These are phyloP conservation scores for Platysteira castanea DNA, from an alignment of 2,113 vertebrate species.

Conservation along the genomic window DNA sequence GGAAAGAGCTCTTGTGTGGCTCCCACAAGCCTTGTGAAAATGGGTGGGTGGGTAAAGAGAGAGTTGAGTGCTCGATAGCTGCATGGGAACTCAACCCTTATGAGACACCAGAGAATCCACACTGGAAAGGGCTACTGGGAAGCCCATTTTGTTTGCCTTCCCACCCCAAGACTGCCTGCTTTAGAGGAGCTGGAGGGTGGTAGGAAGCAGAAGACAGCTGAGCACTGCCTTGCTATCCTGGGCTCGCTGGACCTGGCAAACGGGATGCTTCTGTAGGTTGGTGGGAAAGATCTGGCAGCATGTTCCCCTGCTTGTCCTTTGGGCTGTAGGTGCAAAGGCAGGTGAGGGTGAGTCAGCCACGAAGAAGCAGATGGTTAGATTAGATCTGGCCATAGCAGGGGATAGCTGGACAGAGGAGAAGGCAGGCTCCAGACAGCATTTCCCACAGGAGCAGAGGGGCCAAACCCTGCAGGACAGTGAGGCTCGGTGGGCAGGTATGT, in stretches of 20 bases:
- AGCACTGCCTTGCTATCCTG: accelerated
- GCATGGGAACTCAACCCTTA: background rate
- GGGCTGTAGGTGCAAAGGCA: background rate
- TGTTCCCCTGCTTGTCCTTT: accelerated
- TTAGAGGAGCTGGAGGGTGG: background rate
- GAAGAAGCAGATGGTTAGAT: background rate
- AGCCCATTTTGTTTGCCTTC: background rate
- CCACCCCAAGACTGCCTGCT: background rate
- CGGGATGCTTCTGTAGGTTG: background rate
- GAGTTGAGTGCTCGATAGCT: background rate
- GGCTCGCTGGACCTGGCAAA: background rate
- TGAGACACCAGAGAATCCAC: background rate
- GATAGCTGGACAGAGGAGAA: background rate
- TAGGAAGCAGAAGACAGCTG: background rate
- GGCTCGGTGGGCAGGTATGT: background rate
- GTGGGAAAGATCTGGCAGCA: background rate
- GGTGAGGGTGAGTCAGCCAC: background rate
- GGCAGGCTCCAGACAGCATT: background rate
- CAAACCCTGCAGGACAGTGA: background rate
- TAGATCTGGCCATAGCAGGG: background rate
- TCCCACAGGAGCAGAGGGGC: background rate
- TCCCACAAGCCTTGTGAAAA: slow-evolving; percentile 39
- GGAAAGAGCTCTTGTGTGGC: background rate
- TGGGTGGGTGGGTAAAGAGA: slow-evolving; percentile 38
- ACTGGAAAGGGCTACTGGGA: background rate